Conservation (phyloP, 2,113 vertebrate genomes). For the Oncorhynchus tshawytscha region DNA sequence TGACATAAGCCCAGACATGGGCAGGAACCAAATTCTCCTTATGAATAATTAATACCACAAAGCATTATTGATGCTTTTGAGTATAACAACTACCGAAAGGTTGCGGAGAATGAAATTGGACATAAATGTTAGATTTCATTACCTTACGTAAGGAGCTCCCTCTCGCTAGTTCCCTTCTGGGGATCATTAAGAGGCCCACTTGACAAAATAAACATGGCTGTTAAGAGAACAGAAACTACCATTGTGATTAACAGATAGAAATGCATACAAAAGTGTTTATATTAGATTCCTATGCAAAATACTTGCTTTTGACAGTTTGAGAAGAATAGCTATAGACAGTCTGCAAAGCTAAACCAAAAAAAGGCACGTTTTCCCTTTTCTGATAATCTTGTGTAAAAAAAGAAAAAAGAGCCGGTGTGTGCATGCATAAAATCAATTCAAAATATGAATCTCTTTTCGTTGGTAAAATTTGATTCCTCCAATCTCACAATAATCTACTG, state of each 20-base stretch:
- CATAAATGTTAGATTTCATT: background rate
- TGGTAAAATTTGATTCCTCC: conserved; percentile 14
- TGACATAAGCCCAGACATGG: background rate
- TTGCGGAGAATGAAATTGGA: background rate
- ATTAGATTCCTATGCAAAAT: conserved; percentile 66
- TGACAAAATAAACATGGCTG: conserved; percentile 12
- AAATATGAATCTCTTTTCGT: conserved; percentile 34
- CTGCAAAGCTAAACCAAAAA: conserved; percentile 83
- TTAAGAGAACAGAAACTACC: conserved; percentile 43
- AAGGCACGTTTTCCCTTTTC: conserved; percentile 98
- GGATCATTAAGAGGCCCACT: conserved; percentile 35
- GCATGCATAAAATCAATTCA: conserved; percentile 81
- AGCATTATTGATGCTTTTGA: background rate
- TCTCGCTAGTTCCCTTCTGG: conserved; percentile 15
- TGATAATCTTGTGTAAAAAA: conserved; percentile 93
- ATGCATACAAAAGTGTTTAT: conserved; percentile 67
- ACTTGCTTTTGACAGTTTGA: conserved; percentile 75
- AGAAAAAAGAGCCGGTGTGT: conserved; percentile 86
- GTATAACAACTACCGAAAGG: background rate
- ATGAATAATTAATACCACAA: background rate
- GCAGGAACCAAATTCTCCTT: background rate
- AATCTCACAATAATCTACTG: background rate
- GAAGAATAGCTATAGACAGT: conserved; percentile 71
- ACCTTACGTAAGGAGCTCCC: conserved; percentile 4
- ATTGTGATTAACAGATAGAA: conserved; percentile 73